These are phyloP conservation scores for Platyura marginata DNA, from an alignment of 1,140 invertebrate species.

Conservation along the genomic window DNA sequence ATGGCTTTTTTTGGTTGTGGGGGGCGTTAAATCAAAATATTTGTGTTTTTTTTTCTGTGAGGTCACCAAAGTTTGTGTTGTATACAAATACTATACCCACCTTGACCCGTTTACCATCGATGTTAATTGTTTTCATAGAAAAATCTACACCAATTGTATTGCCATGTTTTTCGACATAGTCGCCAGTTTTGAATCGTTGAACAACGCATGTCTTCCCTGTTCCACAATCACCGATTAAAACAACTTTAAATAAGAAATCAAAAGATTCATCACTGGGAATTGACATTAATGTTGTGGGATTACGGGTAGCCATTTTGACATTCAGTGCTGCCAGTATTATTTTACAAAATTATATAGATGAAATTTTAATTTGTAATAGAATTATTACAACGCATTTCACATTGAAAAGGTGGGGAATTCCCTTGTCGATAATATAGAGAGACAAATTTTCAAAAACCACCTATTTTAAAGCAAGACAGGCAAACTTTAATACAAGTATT, in stretches of 20 bases:
- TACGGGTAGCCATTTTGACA: slow-evolving; percentile 25
- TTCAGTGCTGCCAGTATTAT: too few species aligned
- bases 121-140: slow-evolving; percentile 86
- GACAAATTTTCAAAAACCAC: too few species aligned
- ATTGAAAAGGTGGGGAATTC: too few species aligned
- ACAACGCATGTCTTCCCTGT: slow-evolving; percentile 72
- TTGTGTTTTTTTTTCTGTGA: too few species aligned
- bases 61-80: neutral
- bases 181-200: slow-evolving; percentile 83
- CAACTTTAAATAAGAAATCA: slow-evolving; percentile 63
- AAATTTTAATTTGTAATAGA: neutral
- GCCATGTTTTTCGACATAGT: slow-evolving; percentile 80
- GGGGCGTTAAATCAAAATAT: too few species aligned
- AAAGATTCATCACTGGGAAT: slow-evolving; percentile 39
- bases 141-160: slow-evolving; percentile 94
- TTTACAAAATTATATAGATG: too few species aligned
- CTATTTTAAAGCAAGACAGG: too few species aligned
- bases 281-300: slow-evolving; percentile 29
- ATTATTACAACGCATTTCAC: too few species aligned
- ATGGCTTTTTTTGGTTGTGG: too few species aligned
- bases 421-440: too few species aligned
- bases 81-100: slow-evolving; percentile 27
- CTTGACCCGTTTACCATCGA: slow-evolving; percentile 87
- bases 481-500: too few species aligned
- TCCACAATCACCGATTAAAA: slow-evolving; percentile 58